Conservation (phyloP, 2,797 vertebrate genomes). For the Rachycentron canadum region DNA sequence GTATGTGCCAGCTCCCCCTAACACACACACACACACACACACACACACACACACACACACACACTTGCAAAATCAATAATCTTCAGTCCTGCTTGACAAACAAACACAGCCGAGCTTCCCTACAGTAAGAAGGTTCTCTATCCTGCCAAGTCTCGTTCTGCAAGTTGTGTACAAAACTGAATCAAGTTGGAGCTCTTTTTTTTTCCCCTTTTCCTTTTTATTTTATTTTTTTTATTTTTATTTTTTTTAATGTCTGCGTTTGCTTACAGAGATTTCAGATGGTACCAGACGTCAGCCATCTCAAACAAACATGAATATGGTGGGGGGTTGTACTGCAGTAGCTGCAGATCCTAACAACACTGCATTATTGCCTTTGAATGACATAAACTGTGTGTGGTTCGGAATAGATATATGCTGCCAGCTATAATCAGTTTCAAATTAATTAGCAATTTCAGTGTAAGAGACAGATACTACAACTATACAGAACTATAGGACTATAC, state of each 20-base stretch:
- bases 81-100: slow-evolving; percentile 70
- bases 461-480: neutral
- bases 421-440: neutral
- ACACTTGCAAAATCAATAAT: slow-evolving; percentile 82
- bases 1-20: slow-evolving; percentile 44
- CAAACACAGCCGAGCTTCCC: slow-evolving; percentile 67
- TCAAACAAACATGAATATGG: slow-evolving; percentile 34
- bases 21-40: slow-evolving; percentile 27
- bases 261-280: slow-evolving; percentile 23
- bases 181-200: slow-evolving; percentile 44
- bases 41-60: slow-evolving; percentile 24
- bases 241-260: slow-evolving; percentile 41
- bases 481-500: neutral
- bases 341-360: slow-evolving; percentile 21
- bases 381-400: slow-evolving; percentile 4
- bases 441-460: neutral
- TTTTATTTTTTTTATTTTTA: slow-evolving; percentile 31
- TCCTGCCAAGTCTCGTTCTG: slow-evolving; percentile 70
- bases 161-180: slow-evolving; percentile 57
- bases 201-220: slow-evolving; percentile 20
- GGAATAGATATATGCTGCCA: slow-evolving; percentile 12
- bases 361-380: slow-evolving; percentile 9
- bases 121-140: slow-evolving; percentile 43
- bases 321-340: neutral
- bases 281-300: slow-evolving; percentile 34